Evolutionary conservation across 2,797 vertebrate species (phyloP), one percentile per base, ranked within the genome.

Genomic region (Acropternis orthonyx): DNA sequence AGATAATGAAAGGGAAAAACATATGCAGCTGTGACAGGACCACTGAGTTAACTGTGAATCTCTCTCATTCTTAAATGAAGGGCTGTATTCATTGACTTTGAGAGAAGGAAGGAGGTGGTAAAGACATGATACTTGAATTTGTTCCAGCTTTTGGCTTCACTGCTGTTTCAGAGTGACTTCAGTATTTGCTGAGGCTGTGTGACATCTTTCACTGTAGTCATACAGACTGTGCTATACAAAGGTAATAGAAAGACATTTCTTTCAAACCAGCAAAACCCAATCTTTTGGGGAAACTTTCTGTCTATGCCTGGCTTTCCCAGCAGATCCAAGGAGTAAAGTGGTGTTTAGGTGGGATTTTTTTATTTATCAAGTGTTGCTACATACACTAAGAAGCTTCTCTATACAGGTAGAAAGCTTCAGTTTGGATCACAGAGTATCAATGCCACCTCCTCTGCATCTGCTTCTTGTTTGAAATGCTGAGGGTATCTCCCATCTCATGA

Each of bases 1-100:
- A 85, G 77, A 88, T 73, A 93, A 78, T 0, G 0, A 74, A 85
- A 84, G 71, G 66, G 75, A 84, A 84, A 93, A 90, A 81, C 55
- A 51, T 74, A 92, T 87, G 89, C 94, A 94, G 85, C 88, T 95
- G 83, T 92, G 68, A 58, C 41, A 85, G 65, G n/a, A 68, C 76
- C 83, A 68, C n/a, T 56, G 58, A 12, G 6, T 66, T 90, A 86
- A 86, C 55, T 92, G 73, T 95, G 91, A 89, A 67, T 84, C 69
- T 81, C 71, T 86, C 71, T 85, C 56, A 66, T 91, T 92, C 46
- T 41, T 81, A 75, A 69, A 78, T 76, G 91, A 96, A 97, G 59
- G 71, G 63, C 82, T 86, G 34, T 61, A 88, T 96, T 96, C 52
- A n/a, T 11, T 86, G 83, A 59, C 63, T 88, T 88, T 9, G 46